A percentile compares a stretch with the other conserved stretches of the same genome.
phyloP scores from a whole-genome alignment of 2,113 vertebrate species.

The Macaca fascicularis region T2T-MFA8v1.1 NC_088377.1:83907501-83908000 shows the following conservation, averaged over 20 bases:
- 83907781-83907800: not conserved
- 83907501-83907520: no score
- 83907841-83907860: fast-evolving
- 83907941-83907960: not conserved
- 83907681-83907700: not conserved
- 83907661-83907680: not conserved
- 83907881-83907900: not conserved
- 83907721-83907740: not conserved
- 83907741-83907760: not conserved
- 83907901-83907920: not conserved
- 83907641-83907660: not conserved
- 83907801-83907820: not conserved
- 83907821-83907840: no score
- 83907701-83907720: not conserved
- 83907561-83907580: not conserved
- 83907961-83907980: not conserved
- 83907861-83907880: no score
- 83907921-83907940: not conserved
- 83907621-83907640: not conserved
- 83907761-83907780: not conserved
- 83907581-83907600: not conserved
- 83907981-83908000: not conserved
- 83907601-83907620: not conserved
- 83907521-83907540: not conserved
- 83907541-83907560: not conserved